Evolutionary conservation across 2,113 vertebrate genomes (phyloP), one percentile per base, ranked within the genome.

Genomic region (Terrapene triunguis): DNA sequence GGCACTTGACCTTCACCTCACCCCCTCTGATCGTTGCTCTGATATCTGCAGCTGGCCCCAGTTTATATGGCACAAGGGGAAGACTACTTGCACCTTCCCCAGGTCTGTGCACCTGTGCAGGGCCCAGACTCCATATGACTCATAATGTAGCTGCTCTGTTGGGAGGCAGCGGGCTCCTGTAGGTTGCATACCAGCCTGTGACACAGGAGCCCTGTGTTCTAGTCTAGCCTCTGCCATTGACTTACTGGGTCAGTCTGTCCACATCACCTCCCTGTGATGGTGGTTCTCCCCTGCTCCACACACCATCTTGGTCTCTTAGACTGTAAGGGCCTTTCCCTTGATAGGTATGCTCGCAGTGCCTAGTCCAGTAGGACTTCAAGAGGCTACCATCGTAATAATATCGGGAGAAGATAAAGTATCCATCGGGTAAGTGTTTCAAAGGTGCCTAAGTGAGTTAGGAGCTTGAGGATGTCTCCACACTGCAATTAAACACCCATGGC

Each of bases 81-180:
- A n/a, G 48, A 9, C 76, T n/a, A 38, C 0, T n/a, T 78, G 16
- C 48, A n/a, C 9, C 74, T 4, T 11, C 38, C 0, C 1, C 11
- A 16, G 1, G 2, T 0, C 5, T 27, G 22, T 24, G 13, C 54
- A 3, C 44, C 14, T 13, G 2, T 1, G 24, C 48, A 84, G 42
- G 47, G 13, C 57, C 47, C 84, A 54, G 38, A 13, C 80, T 2
- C 72, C 42, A 44, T 13, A 1, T 0, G 1, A 19, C 13, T 50
- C 17, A 88, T 1, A 54, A 50, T 10, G 44, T 0, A 0, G 35
- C 11, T 78, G 72, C 19, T 2, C 5, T 35, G 7, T 47, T 76
- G 80, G 38, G 24, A 76, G 72, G 38, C 21, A 44, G 38, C 13
- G 24, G 19, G 19, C 5, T 65, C 27, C 35, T 78, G 55, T 13